These are phyloP conservation scores for Isaurus tuberculatus DNA, from an alignment of 92 coral and sea anemone species.

Conservation along the genomic window DNA sequence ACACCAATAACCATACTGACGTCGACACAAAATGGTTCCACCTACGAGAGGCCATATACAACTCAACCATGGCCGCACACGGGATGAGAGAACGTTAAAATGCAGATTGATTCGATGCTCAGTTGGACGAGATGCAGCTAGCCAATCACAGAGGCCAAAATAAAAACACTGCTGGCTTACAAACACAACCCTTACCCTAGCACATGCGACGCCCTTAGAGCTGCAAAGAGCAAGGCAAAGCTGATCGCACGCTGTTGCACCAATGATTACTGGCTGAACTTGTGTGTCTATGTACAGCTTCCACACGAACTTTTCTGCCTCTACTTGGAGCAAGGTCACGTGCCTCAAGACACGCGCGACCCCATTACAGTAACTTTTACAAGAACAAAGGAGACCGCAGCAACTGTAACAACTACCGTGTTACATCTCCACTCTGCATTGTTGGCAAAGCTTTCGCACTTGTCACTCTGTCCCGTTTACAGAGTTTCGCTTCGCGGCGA, in stretches of 20 bases:
- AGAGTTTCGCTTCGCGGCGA: too few relatives aligned
- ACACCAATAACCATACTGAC: not conserved
- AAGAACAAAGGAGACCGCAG: too few relatives aligned
- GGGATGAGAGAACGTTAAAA: not conserved
- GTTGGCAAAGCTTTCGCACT: too few relatives aligned
- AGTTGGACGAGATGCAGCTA: slow-evolving; percentile 16
- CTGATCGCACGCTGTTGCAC: not conserved
- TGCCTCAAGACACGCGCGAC: not conserved
- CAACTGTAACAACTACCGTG: too few relatives aligned
- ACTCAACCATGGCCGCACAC: not conserved
- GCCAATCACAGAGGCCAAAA: slow-evolving; percentile 13
- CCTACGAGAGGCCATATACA: not conserved
- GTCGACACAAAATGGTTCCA: not conserved
- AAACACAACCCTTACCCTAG: not conserved
- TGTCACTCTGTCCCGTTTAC: too few relatives aligned
- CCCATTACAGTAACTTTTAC: not conserved
- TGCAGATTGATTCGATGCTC: slow-evolving; percentile 21
- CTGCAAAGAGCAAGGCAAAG: not conserved
- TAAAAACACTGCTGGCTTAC: slow-evolving; percentile 16
- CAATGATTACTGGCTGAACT: not conserved
- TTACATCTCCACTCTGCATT: too few relatives aligned
- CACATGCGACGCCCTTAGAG: too few relatives aligned
- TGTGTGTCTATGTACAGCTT: too few relatives aligned
- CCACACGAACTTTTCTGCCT: not conserved
- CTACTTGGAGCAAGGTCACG: not conserved